Conservation (phyloP, 92 coral and sea anemone genomes). For the Zoanthus sansibaricus region DNA sequence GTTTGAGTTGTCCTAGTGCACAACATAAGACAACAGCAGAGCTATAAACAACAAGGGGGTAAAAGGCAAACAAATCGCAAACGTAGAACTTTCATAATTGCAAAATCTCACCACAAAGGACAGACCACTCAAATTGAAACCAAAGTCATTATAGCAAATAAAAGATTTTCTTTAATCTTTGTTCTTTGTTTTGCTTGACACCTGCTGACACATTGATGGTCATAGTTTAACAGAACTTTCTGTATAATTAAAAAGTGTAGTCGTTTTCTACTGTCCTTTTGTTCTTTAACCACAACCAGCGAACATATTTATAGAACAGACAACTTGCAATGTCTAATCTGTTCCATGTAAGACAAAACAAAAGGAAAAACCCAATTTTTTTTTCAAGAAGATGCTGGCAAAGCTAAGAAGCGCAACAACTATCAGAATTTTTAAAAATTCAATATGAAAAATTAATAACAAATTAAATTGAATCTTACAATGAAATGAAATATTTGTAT, state of each 20-base stretch:
- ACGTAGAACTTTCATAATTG: neutral
- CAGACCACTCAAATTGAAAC: neutral
- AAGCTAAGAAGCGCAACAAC: neutral
- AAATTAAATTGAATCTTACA: neutral
- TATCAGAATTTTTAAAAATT: neutral
- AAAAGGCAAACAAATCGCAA: neutral
- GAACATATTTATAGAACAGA: neutral
- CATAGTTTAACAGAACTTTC: neutral
- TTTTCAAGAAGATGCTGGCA: neutral
- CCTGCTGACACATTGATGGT: conserved; percentile 29
- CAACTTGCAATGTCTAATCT: neutral
- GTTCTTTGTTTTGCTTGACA: conserved; percentile 14
- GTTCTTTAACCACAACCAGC: neutral
- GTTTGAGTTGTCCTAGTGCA: neutral
- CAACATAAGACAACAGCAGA: neutral
- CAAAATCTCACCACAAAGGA: neutral
- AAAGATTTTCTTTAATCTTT: neutral
- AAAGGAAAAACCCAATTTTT: neutral
- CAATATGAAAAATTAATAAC: neutral
- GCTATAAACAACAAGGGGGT: neutral
- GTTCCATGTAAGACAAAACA: no score
- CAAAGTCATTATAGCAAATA: neutral
- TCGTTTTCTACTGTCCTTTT: neutral
- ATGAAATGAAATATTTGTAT: neutral
- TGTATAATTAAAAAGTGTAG: neutral